These are phyloP conservation scores for Syndactyla subalaris DNA, from an alignment of 2,797 vertebrate species.

Conservation along the genomic window DNA sequence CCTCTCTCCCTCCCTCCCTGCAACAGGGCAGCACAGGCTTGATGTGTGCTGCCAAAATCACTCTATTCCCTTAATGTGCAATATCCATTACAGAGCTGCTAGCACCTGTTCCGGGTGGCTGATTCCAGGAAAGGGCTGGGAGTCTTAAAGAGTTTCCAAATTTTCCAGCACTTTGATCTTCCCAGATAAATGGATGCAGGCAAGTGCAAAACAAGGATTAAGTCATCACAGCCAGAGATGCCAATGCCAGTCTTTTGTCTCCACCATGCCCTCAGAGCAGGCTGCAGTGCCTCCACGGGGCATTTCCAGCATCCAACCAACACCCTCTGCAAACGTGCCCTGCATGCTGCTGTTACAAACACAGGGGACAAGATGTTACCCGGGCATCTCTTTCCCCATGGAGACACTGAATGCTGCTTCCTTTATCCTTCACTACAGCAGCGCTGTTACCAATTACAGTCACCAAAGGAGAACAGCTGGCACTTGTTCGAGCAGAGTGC, in stretches of 20 bases:
- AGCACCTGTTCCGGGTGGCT: neutral
- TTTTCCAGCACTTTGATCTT: conserved; percentile 1
- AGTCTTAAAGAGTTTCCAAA: neutral
- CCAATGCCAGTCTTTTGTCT: neutral
- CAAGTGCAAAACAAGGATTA: neutral
- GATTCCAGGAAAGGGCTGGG: neutral
- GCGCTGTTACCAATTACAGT: neutral
- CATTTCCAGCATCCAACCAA: neutral
- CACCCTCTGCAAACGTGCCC: fast-evolving
- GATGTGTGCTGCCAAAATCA: neutral
- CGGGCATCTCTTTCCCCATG: neutral
- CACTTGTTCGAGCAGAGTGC: neutral
- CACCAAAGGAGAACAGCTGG: conserved; percentile 16
- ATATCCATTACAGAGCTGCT: neutral
- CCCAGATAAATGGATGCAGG: neutral
- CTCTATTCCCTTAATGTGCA: neutral
- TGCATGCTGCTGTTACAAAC: neutral
- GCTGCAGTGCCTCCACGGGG: neutral
- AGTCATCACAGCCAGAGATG: neutral
- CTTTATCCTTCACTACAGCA: neutral
- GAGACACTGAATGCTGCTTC: neutral
- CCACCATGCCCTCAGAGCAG: fast-evolving
- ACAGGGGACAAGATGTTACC: neutral
- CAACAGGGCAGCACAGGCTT: neutral
- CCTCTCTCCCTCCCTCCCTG: neutral